Percentiles rank a stretch among this genome's conserved stretches.
Evolutionary conservation across 2,888 invertebrate genomes (phyloP).

Genomic region (Agonum fuliginosum): DNA sequence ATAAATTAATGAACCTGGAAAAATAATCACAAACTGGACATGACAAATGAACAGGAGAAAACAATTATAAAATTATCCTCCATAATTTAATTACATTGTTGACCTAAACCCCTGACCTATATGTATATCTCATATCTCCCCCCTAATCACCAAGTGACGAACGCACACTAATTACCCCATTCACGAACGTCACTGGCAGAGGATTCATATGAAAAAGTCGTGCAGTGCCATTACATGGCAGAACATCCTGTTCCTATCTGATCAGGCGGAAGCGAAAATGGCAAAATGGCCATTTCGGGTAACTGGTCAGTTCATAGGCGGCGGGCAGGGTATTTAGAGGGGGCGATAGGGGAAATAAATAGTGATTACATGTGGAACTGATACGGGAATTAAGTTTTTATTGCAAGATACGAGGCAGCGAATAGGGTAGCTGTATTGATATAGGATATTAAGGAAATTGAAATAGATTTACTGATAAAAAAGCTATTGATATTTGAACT

Average conservation of each 20-base stretch:
- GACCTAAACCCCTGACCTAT: slow-evolving; percentile 19
- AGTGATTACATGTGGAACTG: slow-evolving; percentile 64
- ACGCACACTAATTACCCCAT: background rate
- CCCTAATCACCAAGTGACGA: background rate
- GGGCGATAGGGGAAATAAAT: slow-evolving; percentile 54
- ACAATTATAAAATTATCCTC: slow-evolving; percentile 29
- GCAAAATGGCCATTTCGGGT: slow-evolving; percentile 41
- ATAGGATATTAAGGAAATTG: slow-evolving; percentile 19
- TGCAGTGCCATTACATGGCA: slow-evolving; percentile 6
- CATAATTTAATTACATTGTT: background rate
- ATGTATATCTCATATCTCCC: slow-evolving; percentile 11
- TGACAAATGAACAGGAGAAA: slow-evolving; percentile 25
- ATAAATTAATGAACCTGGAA: slow-evolving; percentile 18
- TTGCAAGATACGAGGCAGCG: slow-evolving; percentile 30
- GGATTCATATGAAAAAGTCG: slow-evolving; percentile 16
- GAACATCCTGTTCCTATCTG: slow-evolving; percentile 45
- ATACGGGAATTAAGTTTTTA: slow-evolving; percentile 64
- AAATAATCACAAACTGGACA: slow-evolving; percentile 20
- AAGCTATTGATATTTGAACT: slow-evolving; percentile 10
- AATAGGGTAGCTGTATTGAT: slow-evolving; percentile 9
- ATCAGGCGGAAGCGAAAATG: slow-evolving; percentile 45
- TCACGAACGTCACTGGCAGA: slow-evolving; percentile 3
- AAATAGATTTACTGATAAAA: slow-evolving; percentile 20
- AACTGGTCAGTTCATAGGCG: slow-evolving; percentile 41
- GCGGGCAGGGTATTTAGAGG: slow-evolving; percentile 30